Evolutionary conservation across 2,888 invertebrate genomes (phyloP).

Genomic region (Ectropis crepuscularia): DNA sequence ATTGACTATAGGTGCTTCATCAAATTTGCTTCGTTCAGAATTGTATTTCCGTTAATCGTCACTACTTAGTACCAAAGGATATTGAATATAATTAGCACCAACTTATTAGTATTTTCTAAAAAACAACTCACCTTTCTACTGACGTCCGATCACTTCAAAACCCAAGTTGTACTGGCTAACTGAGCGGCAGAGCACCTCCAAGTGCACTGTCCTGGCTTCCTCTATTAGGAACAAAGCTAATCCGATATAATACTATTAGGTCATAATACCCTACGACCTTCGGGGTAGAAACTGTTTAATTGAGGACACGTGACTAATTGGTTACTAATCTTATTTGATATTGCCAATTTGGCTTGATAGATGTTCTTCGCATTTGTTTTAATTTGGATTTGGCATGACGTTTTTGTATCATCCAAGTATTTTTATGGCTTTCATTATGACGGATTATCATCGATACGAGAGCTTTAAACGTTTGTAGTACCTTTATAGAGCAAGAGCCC

Average conservation of each 20-base stretch:
- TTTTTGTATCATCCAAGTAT: neutral
- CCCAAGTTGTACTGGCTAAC: constrained; percentile 51
- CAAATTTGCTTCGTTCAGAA: constrained; percentile 3
- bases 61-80: no score
- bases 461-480: no score
- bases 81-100: no score
- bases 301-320: constrained; percentile 58
- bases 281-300: constrained; percentile 57
- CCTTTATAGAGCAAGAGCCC: no score
- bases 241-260: constrained; percentile 69
- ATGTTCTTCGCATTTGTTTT: constrained; percentile 36
- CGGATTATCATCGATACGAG: neutral
- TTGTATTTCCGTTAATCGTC: no score
- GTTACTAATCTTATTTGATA: constrained; percentile 37
- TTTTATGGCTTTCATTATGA: constrained; percentile 2
- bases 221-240: constrained; percentile 68
- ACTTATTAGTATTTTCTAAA: no score
- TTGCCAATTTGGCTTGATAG: constrained; percentile 33
- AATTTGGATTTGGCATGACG: neutral
- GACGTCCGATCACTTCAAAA: constrained; percentile 50
- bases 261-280: constrained; percentile 68
- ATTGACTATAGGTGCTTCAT: constrained; percentile 23
- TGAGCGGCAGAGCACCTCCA: constrained; percentile 56
- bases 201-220: constrained; percentile 74
- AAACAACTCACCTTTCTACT: constrained; percentile 40